A percentile compares a stretch with the other conserved stretches of the same genome.
Evolutionary conservation across 2,888 invertebrate species (phyloP).

Genomic region (Pycnomerus fuliginosus): DNA sequence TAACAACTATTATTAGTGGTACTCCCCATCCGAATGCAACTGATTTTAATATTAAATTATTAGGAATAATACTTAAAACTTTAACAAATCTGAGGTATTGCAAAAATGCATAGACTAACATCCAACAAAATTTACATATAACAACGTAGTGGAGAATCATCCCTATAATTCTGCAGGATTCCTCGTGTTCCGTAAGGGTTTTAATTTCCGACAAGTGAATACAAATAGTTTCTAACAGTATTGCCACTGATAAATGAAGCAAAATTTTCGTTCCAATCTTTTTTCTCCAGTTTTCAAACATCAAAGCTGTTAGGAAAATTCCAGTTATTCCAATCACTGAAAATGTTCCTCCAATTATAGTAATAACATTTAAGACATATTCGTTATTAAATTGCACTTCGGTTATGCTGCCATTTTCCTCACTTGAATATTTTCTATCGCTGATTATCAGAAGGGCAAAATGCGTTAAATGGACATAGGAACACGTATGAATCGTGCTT

Average conservation of each 20-base stretch:
- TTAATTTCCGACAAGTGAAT: constrained; percentile 41
- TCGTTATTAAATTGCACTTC: too few relatives aligned
- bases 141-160: constrained; percentile 65
- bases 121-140: constrained; percentile 69
- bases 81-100: constrained; percentile 68
- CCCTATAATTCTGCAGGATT: constrained; percentile 59
- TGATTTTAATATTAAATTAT: constrained; percentile 63
- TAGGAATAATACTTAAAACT: constrained; percentile 61
- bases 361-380: constrained; percentile 53
- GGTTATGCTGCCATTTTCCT: constrained; percentile 24
- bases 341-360: constrained; percentile 55
- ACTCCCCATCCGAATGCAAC: constrained; percentile 65
- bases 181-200: constrained; percentile 3
- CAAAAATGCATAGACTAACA: constrained; percentile 67
- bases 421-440: constrained; percentile 22
- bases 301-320: constrained; percentile 56
- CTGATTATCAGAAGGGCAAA: constrained; percentile 57
- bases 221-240: constrained; percentile 51
- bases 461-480: constrained; percentile 61
- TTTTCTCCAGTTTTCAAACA: constrained; percentile 62
- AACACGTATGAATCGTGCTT: constrained; percentile 55
- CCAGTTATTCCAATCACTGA: constrained; percentile 57
- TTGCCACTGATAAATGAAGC: constrained; percentile 58
- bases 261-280: constrained; percentile 63
- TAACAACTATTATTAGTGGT: constrained; percentile 57